Percentiles rank a stretch among this genome's conserved stretches.
Evolutionary conservation across 2,888 invertebrate genomes (phyloP).

Genomic region (Mystacides longicornis): DNA sequence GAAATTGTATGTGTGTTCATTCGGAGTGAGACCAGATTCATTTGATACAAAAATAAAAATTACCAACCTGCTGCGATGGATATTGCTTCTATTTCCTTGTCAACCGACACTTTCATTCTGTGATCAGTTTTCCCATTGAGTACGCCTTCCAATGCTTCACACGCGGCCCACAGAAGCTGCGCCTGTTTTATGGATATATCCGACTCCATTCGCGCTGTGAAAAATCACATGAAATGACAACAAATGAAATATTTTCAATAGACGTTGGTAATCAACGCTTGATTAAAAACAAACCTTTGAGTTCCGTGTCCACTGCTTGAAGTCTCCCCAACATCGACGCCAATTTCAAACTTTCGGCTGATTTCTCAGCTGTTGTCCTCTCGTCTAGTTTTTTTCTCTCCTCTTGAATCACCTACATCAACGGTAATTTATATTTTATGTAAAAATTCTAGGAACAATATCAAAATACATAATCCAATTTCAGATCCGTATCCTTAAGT

Average conservation of each 20-base stretch:
- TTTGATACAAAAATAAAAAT: too few relatives aligned
- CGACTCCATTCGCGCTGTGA: conserved; percentile 59
- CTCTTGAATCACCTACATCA: not conserved
- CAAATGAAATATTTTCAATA: not conserved
- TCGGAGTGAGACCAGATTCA: too few relatives aligned
- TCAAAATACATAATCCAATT: too few relatives aligned
- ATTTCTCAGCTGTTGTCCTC: not conserved
- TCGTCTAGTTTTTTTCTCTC: not conserved
- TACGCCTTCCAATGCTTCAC: conserved; percentile 76
- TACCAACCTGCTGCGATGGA: conserved; percentile 63
- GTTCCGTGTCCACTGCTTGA: not conserved
- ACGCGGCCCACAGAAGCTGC: conserved; percentile 90
- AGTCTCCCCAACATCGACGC: not conserved
- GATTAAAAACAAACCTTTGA: not conserved
- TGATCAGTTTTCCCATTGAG: conserved; percentile 50
- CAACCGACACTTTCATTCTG: conserved; percentile 31
- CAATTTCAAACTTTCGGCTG: not conserved
- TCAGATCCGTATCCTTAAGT: too few relatives aligned
- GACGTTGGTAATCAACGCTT: not conserved
- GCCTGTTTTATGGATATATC: conserved; percentile 71
- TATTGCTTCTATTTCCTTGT: conserved; percentile 68
- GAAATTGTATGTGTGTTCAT: too few relatives aligned
- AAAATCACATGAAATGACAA: too few relatives aligned
- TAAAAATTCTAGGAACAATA: too few relatives aligned
- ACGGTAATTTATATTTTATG: too few relatives aligned